phyloP scores from a whole-genome alignment of 1,140 invertebrate species.

The Calephelis nemesis region DNA sequence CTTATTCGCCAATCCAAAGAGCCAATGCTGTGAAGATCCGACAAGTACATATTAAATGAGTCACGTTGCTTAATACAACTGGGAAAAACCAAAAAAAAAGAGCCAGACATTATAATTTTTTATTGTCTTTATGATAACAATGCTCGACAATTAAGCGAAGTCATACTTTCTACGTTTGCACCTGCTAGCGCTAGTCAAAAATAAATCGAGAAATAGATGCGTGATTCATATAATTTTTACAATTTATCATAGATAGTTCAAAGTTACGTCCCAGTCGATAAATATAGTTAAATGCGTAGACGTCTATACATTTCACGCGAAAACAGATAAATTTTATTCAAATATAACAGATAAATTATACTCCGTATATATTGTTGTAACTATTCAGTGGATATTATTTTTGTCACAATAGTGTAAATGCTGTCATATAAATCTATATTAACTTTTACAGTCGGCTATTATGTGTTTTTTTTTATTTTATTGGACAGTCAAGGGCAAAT shows the following conservation, averaged over 20 bases:
- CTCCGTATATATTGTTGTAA: constrained; percentile 5
- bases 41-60: too few species aligned
- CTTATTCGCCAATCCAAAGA: too few species aligned
- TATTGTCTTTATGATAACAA: too few species aligned
- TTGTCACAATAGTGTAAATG: constrained; percentile 18
- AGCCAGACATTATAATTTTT: too few species aligned
- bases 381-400: constrained; percentile 10
- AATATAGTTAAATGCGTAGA: not conserved
- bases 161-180: too few species aligned
- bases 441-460: constrained; percentile 19
- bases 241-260: not conserved
- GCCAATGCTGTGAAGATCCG: too few species aligned
- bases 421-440: constrained; percentile 43
- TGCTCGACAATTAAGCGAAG: too few species aligned
- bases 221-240: not conserved
- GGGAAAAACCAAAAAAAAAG: too few species aligned
- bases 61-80: too few species aligned
- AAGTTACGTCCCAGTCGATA: not conserved
- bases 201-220: too few species aligned
- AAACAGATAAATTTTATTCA: constrained; percentile 4
- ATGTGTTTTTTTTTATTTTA: not conserved
- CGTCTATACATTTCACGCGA: not conserved
- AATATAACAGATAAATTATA: constrained; percentile 5
- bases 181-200: too few species aligned
- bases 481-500: not conserved